Evolutionary conservation across 2,888 invertebrate genomes (phyloP), one percentile per base, ranked within the genome.

Genomic region (Pachycephus smyrnensis): DNA sequence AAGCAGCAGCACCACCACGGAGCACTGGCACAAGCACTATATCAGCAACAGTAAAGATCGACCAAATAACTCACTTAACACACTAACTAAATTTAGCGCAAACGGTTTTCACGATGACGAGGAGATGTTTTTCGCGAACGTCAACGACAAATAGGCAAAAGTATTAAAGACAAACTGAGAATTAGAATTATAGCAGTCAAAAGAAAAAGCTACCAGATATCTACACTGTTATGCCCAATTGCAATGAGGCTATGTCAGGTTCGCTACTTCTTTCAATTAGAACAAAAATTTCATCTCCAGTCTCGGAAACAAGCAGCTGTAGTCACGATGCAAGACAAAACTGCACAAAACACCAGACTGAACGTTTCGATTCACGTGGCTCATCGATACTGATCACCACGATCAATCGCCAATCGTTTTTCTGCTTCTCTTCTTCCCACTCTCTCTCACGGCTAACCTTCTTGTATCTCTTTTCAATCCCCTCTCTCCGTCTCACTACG

Each of bases 51-150:
- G 12, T 35, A 33, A 30, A 35, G 33, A 36, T 33, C 74, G 36
- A 35, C 35, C 37, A 33, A 74, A 74, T 74, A 74, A 74, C 74
- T 32, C 36, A 74, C 74, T 36, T 36, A 74, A 33, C 74, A 74
- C 73, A 73, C 23, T 74, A 23, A 74, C 74, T 74, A 74, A 74
- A 33, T 74, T 74, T 74, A 74, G 74, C 74, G 74, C 36, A 35
- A 74, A 30, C 1, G 55, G 74, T 74, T 74, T 74, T 36, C 74
- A 30, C 37, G 23, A 30, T 55, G 55, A 55, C 55, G 74, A 74
- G 36, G 35, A 33, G 15, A n/a, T 23, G 6, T 74, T 31, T 23
- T 74, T 33, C 23, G 36, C n/a, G 36, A 36, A 36, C 12, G 37
- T 33, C 12, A 12, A n/a, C 12, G 9, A 30, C 3, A 30, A 30